These are phyloP conservation scores for Oscheius sp. DNA, from an alignment of 2,888 invertebrate species.

Conservation along the genomic window DNA sequence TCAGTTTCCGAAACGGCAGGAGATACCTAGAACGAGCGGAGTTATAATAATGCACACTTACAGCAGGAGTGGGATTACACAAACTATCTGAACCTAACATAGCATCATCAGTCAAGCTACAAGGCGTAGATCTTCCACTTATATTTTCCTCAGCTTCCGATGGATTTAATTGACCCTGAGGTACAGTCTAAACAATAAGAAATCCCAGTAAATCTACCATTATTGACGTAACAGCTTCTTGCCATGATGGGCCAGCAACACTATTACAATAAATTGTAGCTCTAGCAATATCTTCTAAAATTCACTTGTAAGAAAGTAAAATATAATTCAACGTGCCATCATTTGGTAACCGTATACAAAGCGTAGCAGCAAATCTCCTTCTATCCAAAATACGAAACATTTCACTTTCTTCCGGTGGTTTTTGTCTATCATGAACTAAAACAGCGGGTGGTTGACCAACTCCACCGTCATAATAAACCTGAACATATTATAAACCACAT, in stretches of 20 bases:
- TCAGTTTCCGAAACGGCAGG: constrained; percentile 17
- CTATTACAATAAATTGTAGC: constrained; percentile 25
- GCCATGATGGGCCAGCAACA: constrained; percentile 41
- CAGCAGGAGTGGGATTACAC: constrained; percentile 49
- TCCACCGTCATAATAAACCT: constrained; percentile 54
- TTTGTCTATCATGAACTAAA: constrained; percentile 25
- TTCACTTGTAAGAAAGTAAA: too few species aligned
- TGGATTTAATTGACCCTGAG: neutral
- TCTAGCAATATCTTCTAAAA: constrained; percentile 39
- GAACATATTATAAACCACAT: neutral
- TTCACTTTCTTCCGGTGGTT: constrained; percentile 31
- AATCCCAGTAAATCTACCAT: neutral
- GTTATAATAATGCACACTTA: neutral
- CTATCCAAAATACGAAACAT: constrained; percentile 59
- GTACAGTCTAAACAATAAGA: neutral
- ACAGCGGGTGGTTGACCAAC: neutral
- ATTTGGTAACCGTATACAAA: constrained; percentile 53
- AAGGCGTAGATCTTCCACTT: constrained; percentile 1
- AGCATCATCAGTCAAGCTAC: constrained; percentile 10
- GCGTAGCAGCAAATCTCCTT: constrained; percentile 49
- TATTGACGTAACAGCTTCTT: constrained; percentile 25
- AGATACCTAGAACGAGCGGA: constrained; percentile 1
- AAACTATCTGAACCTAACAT: constrained; percentile 26
- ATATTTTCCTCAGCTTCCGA: neutral
- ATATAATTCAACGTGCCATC: constrained; percentile 25